phyloP scores from a whole-genome alignment of 2,888 invertebrate genomes.

The Iselma pallidipennis region DNA sequence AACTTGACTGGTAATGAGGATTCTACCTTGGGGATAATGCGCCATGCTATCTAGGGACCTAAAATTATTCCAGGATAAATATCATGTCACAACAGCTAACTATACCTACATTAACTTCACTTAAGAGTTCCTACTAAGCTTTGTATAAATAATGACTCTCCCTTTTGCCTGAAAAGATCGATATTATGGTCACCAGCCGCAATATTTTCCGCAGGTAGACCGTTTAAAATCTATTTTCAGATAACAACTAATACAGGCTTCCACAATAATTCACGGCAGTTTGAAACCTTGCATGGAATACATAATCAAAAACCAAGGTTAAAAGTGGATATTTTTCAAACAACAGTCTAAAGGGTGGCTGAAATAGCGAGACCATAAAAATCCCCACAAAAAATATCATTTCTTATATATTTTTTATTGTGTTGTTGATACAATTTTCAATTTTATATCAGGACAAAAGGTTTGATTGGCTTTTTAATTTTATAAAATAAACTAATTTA shows the following conservation, averaged over 20 bases:
- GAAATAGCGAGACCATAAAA: slow-evolving; percentile 6
- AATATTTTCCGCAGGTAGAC: background rate
- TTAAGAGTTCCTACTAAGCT: too few species aligned
- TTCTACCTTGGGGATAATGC: too few species aligned
- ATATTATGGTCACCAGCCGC: too few species aligned
- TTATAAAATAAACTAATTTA: background rate
- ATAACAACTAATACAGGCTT: background rate
- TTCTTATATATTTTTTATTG: background rate
- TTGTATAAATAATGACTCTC: too few species aligned
- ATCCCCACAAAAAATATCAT: background rate
- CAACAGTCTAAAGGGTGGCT: slow-evolving; percentile 23
- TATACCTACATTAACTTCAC: too few species aligned
- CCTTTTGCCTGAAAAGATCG: background rate
- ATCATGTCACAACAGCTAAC: too few species aligned
- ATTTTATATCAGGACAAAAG: background rate
- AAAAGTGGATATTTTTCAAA: slow-evolving; percentile 3
- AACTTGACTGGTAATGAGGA: too few species aligned
- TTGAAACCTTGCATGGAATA: slow-evolving; percentile 27
- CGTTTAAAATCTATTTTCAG: background rate
- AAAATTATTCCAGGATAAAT: too few species aligned
- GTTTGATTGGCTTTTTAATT: background rate
- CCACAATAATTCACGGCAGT: background rate
- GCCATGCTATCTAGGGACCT: too few species aligned
- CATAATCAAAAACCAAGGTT: slow-evolving; percentile 26
- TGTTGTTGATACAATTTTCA: background rate